These are phyloP conservation scores for Drosophila histrio DNA, from an alignment of 2,888 invertebrate species.

Conservation along the genomic window DNA sequence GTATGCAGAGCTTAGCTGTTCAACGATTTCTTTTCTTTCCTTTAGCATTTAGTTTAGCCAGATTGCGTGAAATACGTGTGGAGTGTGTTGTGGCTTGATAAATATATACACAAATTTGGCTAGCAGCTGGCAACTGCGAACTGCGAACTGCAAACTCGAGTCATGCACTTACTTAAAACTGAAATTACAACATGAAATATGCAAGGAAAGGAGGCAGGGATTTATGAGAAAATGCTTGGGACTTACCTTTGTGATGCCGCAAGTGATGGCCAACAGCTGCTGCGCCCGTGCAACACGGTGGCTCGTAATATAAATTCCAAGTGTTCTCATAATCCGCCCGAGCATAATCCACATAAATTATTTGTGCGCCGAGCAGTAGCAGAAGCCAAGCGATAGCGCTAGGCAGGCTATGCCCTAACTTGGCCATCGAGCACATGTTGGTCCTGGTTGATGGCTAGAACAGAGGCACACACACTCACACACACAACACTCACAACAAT, in stretches of 20 bases:
- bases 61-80: conserved; percentile 47
- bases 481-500: neutral
- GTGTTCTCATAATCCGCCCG: conserved; percentile 87
- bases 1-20: conserved; percentile 50
- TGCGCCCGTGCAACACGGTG: conserved; percentile 88
- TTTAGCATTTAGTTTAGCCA: conserved; percentile 46
- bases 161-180: conserved; percentile 53
- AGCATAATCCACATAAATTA: conserved; percentile 83
- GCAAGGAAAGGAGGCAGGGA: neutral
- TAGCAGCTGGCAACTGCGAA: neutral
- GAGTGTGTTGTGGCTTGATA: conserved; percentile 17
- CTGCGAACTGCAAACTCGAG: neutral
- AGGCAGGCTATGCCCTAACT: conserved; percentile 43
- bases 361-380: conserved; percentile 59
- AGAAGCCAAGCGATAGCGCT: conserved; percentile 53
- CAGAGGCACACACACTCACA: conserved; percentile 16
- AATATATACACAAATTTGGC: conserved; percentile 15
- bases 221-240: neutral
- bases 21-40: conserved; percentile 36
- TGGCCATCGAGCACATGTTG: conserved; percentile 41
- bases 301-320: conserved; percentile 90
- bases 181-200: conserved; percentile 40
- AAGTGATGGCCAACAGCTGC: conserved; percentile 87
- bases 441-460: conserved; percentile 14
- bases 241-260: conserved; percentile 90